These are phyloP conservation scores for Pristionchus arcanus DNA, from an alignment of 2,888 invertebrate genomes.

Conservation along the genomic window DNA sequence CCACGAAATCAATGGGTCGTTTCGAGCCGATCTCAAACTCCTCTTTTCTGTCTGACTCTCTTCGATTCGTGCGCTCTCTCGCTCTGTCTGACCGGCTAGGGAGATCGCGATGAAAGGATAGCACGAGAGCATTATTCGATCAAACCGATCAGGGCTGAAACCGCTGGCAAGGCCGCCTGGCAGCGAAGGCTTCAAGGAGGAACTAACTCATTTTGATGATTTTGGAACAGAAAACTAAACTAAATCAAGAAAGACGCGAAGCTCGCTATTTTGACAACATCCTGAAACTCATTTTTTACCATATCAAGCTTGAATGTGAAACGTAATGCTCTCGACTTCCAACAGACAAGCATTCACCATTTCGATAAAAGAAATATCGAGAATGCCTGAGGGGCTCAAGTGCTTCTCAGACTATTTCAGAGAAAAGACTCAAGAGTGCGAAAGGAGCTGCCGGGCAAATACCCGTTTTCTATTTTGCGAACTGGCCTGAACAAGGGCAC, in stretches of 20 bases:
- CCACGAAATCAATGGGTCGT: slow-evolving; percentile 22
- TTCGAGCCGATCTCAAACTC: not conserved
- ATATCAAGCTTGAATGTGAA: no score
- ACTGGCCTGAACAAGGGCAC: not conserved
- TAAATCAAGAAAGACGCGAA: no score
- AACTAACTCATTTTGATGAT: no score
- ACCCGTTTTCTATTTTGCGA: not conserved
- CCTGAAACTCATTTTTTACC: no score
- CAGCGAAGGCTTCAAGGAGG: not conserved
- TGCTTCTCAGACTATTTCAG: not conserved
- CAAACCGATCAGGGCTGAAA: not conserved
- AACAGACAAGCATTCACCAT: not conserved
- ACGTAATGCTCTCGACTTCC: no score
- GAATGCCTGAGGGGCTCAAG: not conserved
- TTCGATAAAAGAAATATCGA: not conserved
- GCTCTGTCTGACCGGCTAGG: no score
- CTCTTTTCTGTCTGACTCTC: not conserved
- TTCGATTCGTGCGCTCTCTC: not conserved
- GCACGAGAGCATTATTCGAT: not conserved
- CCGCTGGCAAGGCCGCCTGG: not conserved
- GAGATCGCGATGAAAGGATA: no score
- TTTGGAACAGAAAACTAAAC: no score
- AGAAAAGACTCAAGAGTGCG: not conserved
- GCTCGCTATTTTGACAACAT: no score
- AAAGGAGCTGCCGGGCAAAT: not conserved